phyloP scores from a whole-genome alignment of 23 tunicate species.

The Oikopleura vanhoeffeni region DNA sequence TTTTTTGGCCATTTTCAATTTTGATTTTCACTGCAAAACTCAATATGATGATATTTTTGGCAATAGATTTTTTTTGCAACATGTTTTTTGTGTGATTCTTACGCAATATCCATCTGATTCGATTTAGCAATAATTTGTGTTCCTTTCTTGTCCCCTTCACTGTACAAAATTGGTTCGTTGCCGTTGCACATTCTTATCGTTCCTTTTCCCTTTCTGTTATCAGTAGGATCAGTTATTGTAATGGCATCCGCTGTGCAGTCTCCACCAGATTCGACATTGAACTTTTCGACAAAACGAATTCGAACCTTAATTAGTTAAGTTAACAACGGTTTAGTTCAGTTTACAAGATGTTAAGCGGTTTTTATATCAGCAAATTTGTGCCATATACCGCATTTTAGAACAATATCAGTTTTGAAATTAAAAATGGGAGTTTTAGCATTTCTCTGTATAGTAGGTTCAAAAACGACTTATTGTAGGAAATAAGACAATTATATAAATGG shows the following conservation, averaged over 20 bases:
- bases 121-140: neutral
- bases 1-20: no score
- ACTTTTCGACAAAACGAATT: neutral
- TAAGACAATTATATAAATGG: no score
- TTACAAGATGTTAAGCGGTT: neutral
- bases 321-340: neutral
- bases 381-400: no score
- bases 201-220: neutral
- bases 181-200: constrained; percentile 2
- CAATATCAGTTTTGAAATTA: no score
- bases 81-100: no score
- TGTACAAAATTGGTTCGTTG: neutral
- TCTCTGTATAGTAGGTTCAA: no score
- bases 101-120: neutral
- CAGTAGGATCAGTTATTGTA: neutral
- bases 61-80: no score
- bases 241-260: neutral
- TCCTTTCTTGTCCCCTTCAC: neutral
- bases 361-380: no score
- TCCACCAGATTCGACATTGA: neutral
- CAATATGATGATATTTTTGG: no score
- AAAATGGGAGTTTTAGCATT: no score
- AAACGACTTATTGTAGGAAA: no score
- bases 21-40: no score
- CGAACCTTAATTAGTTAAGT: neutral